These are phyloP conservation scores for Drosophila koepferae DNA, from an alignment of 2,888 invertebrate species.

Conservation along the genomic window DNA sequence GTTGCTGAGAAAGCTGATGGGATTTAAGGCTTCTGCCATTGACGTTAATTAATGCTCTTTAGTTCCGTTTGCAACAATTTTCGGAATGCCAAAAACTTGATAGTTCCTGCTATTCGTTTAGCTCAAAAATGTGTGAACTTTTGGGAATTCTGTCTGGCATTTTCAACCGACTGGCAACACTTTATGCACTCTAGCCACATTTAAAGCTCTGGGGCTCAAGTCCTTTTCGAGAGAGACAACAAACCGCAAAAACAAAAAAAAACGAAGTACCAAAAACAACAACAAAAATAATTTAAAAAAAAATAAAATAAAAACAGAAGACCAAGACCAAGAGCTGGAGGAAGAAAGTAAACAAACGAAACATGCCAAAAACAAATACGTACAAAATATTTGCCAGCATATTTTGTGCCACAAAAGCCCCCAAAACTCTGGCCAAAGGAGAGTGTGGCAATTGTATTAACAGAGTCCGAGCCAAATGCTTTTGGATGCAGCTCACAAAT, in stretches of 20 bases:
- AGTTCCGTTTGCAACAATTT: constrained; percentile 5
- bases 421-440: constrained; percentile 6
- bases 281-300: neutral
- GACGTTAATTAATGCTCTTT: constrained; percentile 16
- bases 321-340: neutral
- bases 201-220: constrained; percentile 10
- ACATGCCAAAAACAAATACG: constrained; percentile 14
- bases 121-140: constrained; percentile 26
- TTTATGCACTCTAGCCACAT: constrained; percentile 10
- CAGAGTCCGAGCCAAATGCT: constrained; percentile 29
- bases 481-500: constrained; percentile 47
- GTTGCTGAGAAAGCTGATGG: constrained; percentile 24
- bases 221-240: constrained; percentile 2
- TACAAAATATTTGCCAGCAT: constrained; percentile 29
- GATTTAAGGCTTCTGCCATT: constrained; percentile 23
- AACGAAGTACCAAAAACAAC: too few relatives aligned
- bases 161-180: constrained; percentile 7
- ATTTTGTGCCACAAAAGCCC: constrained; percentile 21
- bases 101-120: constrained; percentile 6
- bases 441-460: constrained; percentile 43
- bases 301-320: neutral
- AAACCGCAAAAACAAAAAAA: constrained; percentile 3
- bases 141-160: constrained; percentile 26
- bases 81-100: constrained; percentile 9
- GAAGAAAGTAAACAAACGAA: constrained; percentile 3